These are phyloP conservation scores for Mythimna albipuncta DNA, from an alignment of 2,888 invertebrate genomes.

Conservation along the genomic window DNA sequence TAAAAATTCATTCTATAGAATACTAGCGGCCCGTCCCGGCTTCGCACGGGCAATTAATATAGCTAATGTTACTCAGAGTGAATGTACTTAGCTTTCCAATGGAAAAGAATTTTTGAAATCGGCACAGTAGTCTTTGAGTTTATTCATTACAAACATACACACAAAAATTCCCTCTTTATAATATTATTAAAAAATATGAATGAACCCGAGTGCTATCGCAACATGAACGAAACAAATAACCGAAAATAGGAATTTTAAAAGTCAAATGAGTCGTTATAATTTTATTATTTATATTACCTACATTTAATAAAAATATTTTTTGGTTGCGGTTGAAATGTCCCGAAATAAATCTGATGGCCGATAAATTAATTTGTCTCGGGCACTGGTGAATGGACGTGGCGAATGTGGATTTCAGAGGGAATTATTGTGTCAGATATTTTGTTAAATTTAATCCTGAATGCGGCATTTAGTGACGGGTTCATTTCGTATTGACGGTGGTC, in stretches of 20 bases:
- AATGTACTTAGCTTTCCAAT: too few relatives aligned
- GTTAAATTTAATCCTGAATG: conserved; percentile 27
- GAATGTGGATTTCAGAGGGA: conserved; percentile 22
- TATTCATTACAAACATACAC: too few relatives aligned
- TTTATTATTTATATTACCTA: not conserved
- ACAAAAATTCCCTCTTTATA: too few relatives aligned
- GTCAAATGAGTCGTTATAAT: conserved; percentile 20
- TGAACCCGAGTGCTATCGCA: not conserved
- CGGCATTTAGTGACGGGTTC: not conserved
- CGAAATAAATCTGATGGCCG: conserved; percentile 37
- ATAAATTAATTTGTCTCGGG: conserved; percentile 45
- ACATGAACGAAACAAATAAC: not conserved
- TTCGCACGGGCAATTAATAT: too few relatives aligned
- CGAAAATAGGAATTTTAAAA: conserved; percentile 14
- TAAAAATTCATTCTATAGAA: not conserved
- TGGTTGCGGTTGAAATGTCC: conserved; percentile 26
- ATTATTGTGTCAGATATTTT: conserved; percentile 28
- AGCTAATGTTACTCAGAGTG: too few relatives aligned
- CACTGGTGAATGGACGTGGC: conserved; percentile 29
- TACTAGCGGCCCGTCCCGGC: too few relatives aligned
- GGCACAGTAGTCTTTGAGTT: too few relatives aligned
- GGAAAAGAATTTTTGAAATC: too few relatives aligned
- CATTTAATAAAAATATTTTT: conserved; percentile 17
- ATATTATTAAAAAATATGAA: not conserved
- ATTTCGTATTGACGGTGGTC: conserved; percentile 4